Conservation (phyloP, 1,140 invertebrate species). For the Homarus americanus region DNA sequence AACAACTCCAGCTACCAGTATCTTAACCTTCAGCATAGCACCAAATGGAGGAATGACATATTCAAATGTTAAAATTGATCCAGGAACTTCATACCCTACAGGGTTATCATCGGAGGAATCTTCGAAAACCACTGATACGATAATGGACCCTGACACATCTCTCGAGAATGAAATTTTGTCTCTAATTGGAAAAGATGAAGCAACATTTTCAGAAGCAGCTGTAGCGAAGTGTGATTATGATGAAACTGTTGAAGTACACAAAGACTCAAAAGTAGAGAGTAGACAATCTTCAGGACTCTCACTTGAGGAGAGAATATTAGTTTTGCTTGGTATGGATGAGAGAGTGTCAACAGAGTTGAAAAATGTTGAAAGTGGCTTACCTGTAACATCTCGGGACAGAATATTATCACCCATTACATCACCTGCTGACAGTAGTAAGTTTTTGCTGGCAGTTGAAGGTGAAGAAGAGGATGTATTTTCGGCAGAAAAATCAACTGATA, state of each 20-base stretch:
- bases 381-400: background rate
- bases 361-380: background rate
- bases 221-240: background rate
- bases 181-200: background rate
- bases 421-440: background rate
- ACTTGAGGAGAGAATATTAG: constrained; percentile 58
- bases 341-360: background rate
- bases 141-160: background rate
- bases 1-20: background rate
- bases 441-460: no score
- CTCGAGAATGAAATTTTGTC: background rate
- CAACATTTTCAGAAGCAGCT: background rate
- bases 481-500: background rate
- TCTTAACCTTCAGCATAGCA: background rate
- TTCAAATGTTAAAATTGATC: background rate
- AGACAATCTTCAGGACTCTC: constrained; percentile 4
- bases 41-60: background rate
- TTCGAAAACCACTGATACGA: background rate
- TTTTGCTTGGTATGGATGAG: constrained; percentile 30
- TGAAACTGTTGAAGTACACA: background rate
- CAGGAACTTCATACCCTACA: background rate
- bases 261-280: background rate
- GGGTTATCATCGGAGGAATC: background rate
- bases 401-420: background rate
- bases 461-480: background rate